These are phyloP conservation scores for Drosophila asahinai DNA, from an alignment of 1,140 invertebrate species.

Conservation along the genomic window DNA sequence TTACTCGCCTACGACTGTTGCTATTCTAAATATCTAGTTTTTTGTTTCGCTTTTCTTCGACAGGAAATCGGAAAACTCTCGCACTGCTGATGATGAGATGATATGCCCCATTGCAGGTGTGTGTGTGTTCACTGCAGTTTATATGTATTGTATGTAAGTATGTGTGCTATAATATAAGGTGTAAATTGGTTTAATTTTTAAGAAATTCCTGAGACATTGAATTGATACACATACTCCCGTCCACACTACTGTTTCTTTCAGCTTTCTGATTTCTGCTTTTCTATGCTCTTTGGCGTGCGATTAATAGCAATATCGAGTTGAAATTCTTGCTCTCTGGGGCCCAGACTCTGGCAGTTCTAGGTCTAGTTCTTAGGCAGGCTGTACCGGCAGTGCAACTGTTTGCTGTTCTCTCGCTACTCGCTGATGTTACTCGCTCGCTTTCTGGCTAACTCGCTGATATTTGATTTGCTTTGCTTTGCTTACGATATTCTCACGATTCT, in stretches of 20 bases:
- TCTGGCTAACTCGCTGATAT: conserved; percentile 5
- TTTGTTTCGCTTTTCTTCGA: conserved; percentile 9
- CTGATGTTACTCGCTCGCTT: conserved; percentile 18
- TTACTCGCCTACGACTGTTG: conserved; percentile 30
- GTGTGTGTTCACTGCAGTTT: conserved; percentile 11
- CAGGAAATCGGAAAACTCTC: conserved; percentile 32
- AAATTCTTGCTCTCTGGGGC: conserved; percentile 4
- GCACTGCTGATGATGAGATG: conserved; percentile 35
- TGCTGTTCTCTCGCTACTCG: conserved; percentile 8
- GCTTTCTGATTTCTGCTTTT: conserved; percentile 2
- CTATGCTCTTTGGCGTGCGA: conserved; percentile 7
- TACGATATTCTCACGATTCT: conserved; percentile 19
- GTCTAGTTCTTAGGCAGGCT: background rate
- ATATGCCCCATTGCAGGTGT: conserved; percentile 27
- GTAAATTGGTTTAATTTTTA: conserved; percentile 50
- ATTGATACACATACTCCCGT: conserved; percentile 57
- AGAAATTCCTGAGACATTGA: conserved; percentile 83
- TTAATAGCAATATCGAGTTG: conserved; percentile 1
- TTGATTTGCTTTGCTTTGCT: conserved; percentile 22
- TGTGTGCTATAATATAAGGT: conserved; percentile 30
- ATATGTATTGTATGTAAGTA: conserved; percentile 19
- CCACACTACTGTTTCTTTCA: background rate
- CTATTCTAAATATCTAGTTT: conserved; percentile 24
- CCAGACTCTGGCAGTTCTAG: conserved; percentile 20
- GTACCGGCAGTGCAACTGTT: conserved; percentile 10